Evolutionary conservation across 64 coral and sea anemone genomes (phyloP).

Genomic region (Actinia equina): DNA sequence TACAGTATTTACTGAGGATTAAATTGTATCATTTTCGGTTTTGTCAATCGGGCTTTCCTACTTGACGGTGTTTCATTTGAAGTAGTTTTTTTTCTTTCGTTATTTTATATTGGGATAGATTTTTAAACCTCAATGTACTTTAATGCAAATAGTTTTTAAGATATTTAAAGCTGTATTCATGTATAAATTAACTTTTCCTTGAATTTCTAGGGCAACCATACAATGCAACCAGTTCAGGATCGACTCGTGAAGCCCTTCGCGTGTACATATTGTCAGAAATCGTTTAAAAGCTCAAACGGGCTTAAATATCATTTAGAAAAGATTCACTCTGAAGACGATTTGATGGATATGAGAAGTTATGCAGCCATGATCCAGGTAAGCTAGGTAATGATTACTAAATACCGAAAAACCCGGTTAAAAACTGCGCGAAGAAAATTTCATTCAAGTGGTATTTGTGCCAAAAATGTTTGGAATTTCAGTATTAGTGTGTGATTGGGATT

Average conservation of each 20-base stretch:
- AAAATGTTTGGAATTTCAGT: too few relatives aligned
- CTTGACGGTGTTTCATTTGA: too few relatives aligned
- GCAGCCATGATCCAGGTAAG: background rate
- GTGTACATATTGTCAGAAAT: slow-evolving; percentile 50
- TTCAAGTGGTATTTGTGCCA: too few relatives aligned
- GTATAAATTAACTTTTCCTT: background rate
- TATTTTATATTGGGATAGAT: background rate
- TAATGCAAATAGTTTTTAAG: background rate
- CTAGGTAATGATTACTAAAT: background rate
- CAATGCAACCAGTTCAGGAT: slow-evolving; percentile 52
- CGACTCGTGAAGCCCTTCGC: slow-evolving; percentile 33
- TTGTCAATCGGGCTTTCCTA: too few relatives aligned
- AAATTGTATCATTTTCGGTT: too few relatives aligned
- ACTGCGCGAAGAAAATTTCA: too few relatives aligned
- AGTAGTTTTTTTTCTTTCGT: background rate
- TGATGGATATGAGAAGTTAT: background rate
- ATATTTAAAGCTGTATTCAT: background rate
- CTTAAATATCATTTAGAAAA: slow-evolving; percentile 73
- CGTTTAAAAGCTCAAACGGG: slow-evolving; percentile 74
- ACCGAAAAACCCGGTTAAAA: too few relatives aligned
- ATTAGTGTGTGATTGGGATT: too few relatives aligned
- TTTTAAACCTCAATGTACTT: background rate
- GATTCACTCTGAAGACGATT: slow-evolving; percentile 46
- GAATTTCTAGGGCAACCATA: slow-evolving; percentile 8
- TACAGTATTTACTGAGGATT: too few relatives aligned